Evolutionary conservation across 2,113 vertebrate species (phyloP).

Genomic region (Mesembrinibis cayennensis): DNA sequence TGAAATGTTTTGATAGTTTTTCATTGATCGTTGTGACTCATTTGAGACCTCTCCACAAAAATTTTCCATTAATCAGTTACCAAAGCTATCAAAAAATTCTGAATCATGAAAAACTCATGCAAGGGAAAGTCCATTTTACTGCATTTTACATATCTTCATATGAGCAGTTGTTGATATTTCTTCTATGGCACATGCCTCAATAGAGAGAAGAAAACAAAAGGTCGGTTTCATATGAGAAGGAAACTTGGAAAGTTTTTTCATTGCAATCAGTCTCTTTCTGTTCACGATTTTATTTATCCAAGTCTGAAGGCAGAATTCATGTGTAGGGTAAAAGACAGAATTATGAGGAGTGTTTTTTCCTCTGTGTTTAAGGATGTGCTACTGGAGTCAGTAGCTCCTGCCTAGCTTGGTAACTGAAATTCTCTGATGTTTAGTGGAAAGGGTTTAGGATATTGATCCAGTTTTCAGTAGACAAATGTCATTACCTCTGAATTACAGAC

Average conservation of each 20-base stretch:
- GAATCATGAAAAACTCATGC: neutral
- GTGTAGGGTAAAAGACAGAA: neutral
- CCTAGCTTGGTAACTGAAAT: neutral
- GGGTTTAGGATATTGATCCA: neutral
- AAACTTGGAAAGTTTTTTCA: neutral
- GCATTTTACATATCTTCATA: neutral
- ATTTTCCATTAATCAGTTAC: neutral
- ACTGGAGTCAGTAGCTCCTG: neutral
- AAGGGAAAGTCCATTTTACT: neutral
- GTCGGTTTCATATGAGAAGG: neutral
- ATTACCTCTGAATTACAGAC: neutral
- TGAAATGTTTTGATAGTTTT: neutral
- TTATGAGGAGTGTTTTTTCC: fast-evolving
- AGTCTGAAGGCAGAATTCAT: neutral
- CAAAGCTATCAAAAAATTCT: neutral
- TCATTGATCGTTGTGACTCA: neutral
- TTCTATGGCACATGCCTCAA: neutral
- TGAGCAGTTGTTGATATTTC: neutral
- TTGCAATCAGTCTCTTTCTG: neutral
- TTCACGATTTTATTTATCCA: neutral
- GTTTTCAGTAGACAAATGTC: neutral
- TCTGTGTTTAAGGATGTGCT: neutral
- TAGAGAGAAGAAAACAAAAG: neutral
- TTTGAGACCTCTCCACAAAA: neutral
- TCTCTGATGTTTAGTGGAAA: neutral